phyloP scores from a whole-genome alignment of 2,797 vertebrate species.

The Microctenopoma lineatum region DNA sequence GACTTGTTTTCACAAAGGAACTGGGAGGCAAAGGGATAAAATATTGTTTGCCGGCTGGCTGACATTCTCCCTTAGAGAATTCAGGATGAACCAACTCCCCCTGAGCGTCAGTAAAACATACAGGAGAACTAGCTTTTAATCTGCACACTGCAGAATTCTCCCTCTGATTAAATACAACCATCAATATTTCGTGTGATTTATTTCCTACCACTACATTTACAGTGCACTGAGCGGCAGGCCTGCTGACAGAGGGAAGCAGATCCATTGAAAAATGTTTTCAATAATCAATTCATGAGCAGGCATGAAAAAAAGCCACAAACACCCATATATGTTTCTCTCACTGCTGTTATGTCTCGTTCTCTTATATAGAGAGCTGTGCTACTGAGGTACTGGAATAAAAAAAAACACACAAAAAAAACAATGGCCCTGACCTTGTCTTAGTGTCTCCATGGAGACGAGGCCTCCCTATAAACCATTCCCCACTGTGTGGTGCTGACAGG shows the following conservation, averaged over 20 bases:
- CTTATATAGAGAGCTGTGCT: conserved; percentile 21
- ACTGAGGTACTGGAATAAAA: conserved; percentile 31
- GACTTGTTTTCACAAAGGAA: conserved; percentile 44
- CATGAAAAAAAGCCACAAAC: neutral
- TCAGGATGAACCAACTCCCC: conserved; percentile 35
- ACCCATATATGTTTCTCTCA: neutral
- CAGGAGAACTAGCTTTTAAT: neutral
- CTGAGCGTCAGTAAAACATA: neutral
- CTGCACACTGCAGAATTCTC: neutral
- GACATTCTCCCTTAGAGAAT: conserved; percentile 23
- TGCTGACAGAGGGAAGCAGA: conserved; percentile 6
- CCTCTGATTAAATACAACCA: neutral
- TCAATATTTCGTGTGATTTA: conserved; percentile 9
- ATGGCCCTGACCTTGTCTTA: conserved; percentile 80
- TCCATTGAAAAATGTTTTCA: neutral
- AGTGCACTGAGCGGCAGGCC: conserved; percentile 4
- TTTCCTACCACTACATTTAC: conserved; percentile 2
- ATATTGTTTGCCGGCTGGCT: conserved; percentile 33
- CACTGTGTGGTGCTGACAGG: conserved; percentile 62
- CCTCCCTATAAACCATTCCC: conserved; percentile 78
- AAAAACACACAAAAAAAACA: conserved; percentile 73
- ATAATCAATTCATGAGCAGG: conserved; percentile 10
- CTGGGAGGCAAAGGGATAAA: conserved; percentile 1
- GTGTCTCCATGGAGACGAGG: conserved; percentile 79
- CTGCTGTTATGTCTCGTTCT: conserved; percentile 37